These are phyloP conservation scores for Eurytemora carolleeae DNA, from an alignment of 1,140 invertebrate species.

Conservation along the genomic window DNA sequence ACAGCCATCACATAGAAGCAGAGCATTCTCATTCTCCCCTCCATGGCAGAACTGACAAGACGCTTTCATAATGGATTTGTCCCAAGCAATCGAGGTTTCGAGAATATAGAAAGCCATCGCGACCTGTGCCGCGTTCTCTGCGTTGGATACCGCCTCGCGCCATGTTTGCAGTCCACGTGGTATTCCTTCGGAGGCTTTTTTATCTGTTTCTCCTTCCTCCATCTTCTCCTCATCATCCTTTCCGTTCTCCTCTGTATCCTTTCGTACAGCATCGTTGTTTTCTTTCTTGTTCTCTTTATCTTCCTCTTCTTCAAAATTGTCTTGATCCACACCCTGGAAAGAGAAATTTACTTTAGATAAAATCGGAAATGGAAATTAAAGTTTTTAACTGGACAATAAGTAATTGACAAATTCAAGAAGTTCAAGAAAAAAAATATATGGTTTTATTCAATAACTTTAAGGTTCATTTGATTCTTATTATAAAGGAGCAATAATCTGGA, in stretches of 20 bases:
- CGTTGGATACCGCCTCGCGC: conserved; percentile 61
- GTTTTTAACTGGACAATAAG: too few relatives aligned
- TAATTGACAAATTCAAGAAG: too few relatives aligned
- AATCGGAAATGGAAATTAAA: too few relatives aligned
- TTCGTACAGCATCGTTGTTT: background rate
- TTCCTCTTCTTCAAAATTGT: background rate
- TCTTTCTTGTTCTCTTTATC: conserved; percentile 7
- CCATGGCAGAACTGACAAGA: conserved; percentile 90
- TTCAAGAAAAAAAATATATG: too few relatives aligned
- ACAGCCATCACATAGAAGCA: conserved; percentile 86
- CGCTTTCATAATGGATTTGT: conserved; percentile 97
- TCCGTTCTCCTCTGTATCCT: background rate
- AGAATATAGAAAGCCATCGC: conserved; percentile 73
- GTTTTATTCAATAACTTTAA: too few relatives aligned
- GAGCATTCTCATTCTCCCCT: conserved; percentile 84
- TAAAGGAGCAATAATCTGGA: too few relatives aligned
- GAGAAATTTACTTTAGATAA: too few relatives aligned
- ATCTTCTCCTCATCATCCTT: background rate
- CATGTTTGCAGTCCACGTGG: conserved; percentile 47
- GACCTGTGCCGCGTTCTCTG: conserved; percentile 65
- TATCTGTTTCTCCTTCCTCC: background rate
- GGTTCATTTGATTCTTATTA: too few relatives aligned
- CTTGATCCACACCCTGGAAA: too few relatives aligned
- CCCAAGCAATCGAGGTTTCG: conserved; percentile 83
- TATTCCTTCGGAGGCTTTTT: conserved; percentile 13